These are phyloP conservation scores for Pseudomyrmex cubaensis DNA, from an alignment of 1,140 invertebrate genomes.

Conservation along the genomic window DNA sequence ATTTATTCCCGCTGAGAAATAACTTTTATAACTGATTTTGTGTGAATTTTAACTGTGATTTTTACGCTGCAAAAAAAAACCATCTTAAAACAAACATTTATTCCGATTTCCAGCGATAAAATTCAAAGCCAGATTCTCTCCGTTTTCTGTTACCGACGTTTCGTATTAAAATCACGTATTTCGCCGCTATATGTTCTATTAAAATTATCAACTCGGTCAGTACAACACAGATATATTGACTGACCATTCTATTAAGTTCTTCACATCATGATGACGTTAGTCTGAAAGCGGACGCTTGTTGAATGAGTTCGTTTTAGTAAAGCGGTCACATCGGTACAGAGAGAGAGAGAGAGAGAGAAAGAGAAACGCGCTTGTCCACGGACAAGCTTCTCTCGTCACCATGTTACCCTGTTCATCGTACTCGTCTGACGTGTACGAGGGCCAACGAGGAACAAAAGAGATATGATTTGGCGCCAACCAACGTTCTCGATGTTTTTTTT, in stretches of 20 bases:
- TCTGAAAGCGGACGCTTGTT: constrained; percentile 51
- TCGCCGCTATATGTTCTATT: constrained; percentile 46
- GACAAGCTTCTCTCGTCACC: constrained; percentile 50
- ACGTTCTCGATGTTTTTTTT: constrained; percentile 53
- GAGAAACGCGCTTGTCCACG: constrained; percentile 21
- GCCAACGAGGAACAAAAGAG: constrained; percentile 53
- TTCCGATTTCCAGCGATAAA: background rate
- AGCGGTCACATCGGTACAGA: constrained; percentile 45
- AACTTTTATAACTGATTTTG: background rate
- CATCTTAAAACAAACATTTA: background rate
- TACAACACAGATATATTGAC: constrained; percentile 52
- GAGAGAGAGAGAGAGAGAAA: constrained; percentile 9
- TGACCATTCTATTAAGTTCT: constrained; percentile 53
- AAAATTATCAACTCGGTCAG: constrained; percentile 54
- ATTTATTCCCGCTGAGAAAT: background rate
- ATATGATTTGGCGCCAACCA: constrained; percentile 49
- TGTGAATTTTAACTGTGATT: background rate
- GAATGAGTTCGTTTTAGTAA: constrained; percentile 59
- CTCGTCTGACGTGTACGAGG: constrained; percentile 43
- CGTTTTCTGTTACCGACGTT: background rate
- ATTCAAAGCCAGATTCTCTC: background rate
- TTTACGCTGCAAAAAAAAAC: background rate
- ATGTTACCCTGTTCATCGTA: constrained; percentile 53
- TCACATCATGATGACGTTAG: constrained; percentile 54
- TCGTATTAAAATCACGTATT: constrained; percentile 21